phyloP scores from a whole-genome alignment of 1,140 invertebrate species.

The Battus philenor region DNA sequence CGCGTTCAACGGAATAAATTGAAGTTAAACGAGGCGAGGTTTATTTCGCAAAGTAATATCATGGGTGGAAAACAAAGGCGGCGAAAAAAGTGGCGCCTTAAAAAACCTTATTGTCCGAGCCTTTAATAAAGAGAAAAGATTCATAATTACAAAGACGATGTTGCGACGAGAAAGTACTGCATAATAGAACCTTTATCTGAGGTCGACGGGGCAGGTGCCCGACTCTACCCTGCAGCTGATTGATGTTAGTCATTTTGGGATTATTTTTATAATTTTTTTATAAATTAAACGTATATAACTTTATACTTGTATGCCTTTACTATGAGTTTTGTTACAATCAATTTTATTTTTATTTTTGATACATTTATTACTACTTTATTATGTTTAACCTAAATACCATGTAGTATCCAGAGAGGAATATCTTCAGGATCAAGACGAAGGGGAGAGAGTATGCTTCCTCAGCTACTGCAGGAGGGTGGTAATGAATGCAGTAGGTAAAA shows the following conservation, averaged over 20 bases:
- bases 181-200: slow-evolving; percentile 3
- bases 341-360: no score
- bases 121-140: slow-evolving; percentile 16
- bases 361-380: no score
- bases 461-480: no score
- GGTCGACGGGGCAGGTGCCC: slow-evolving; percentile 1
- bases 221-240: background rate
- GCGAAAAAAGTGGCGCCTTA: slow-evolving; percentile 10
- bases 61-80: slow-evolving; percentile 8
- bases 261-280: no score
- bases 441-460: no score
- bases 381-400: no score
- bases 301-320: no score
- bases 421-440: no score
- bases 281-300: no score
- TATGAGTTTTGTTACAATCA: no score
- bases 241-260: slow-evolving; percentile 1
- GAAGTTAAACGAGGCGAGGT: slow-evolving; percentile 13
- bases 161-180: slow-evolving; percentile 2
- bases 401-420: no score
- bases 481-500: no score
- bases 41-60: slow-evolving; percentile 12
- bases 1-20: slow-evolving; percentile 12
- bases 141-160: slow-evolving; percentile 13
- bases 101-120: slow-evolving; percentile 15